Base-by-base conservation (phyloP, 2,888 invertebrate genomes). In the Drosophila sordidula region DNA sequence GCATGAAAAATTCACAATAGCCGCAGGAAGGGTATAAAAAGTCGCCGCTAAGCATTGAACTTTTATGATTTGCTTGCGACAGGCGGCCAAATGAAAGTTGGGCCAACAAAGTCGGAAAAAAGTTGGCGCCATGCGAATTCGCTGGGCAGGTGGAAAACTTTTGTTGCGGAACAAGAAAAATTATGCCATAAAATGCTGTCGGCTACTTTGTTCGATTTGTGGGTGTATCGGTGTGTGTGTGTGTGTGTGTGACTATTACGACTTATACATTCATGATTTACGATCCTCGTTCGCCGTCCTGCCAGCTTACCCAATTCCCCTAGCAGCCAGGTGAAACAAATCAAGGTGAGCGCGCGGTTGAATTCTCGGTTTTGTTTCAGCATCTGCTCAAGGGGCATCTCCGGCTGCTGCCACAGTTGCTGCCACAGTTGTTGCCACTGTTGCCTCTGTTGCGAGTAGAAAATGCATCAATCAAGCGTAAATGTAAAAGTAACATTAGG, bases 181-280 rank as follows among this genome's bases (percentile, higher is more conserved):
- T 80, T 71, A 70, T 80, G 87, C 71, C 66, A 81, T 84, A 67
- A 81, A 87, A 75, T 55, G 47, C 59, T 59, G 34, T 49, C 45
- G 41, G 66, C 65, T 55, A 70, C 70, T 61, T 46, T 39, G 45
- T 62, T 69, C 51, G 52, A 71, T 67, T 66, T 49, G 32, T n/a
- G 25, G 18, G 2, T 25, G 29, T 45, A 34, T 44, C 16, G 45
- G 22, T 8, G 9, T 34, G 25, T 9, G 44, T 22, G 14, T 44
- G 25, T 58, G 34, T 51, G 18, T 22, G 62, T 41, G 5, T 9
- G 45, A 5, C 11, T 29, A 45, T 3, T 22, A 41, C 32, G 70
- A 83, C 74, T 74, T 83, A 76, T 59, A 76, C 71, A 80, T 83
- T 86, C 70, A 86, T 83, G 87, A 83, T 83, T 83, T 83, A 83